Percentiles rank a stretch among this genome's conserved stretches.
phyloP scores from a whole-genome alignment of 2,888 invertebrate species.

The Unio delphinus region DNA sequence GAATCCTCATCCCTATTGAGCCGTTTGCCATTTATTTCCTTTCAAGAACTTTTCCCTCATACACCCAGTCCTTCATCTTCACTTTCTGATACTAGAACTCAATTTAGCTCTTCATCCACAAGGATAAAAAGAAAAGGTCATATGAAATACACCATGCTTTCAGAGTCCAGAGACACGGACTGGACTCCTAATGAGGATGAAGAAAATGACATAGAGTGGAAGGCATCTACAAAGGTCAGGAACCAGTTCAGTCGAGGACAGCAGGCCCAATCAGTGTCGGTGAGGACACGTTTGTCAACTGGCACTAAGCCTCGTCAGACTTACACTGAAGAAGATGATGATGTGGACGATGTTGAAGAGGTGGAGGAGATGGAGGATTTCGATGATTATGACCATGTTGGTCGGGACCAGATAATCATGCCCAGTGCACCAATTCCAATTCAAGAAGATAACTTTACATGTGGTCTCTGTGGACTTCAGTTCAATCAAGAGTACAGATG shows the following conservation, averaged over 20 bases:
- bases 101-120: slow-evolving; percentile 9
- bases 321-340: slow-evolving; percentile 25
- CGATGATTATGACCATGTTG: neutral
- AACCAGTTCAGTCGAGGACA: neutral
- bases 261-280: neutral
- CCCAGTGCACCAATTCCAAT: neutral
- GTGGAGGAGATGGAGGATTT: slow-evolving; percentile 6
- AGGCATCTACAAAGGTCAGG: neutral
- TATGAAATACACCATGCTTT: too few species aligned
- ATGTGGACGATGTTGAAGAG: slow-evolving; percentile 22
- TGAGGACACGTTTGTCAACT: slow-evolving; percentile 16
- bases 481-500: slow-evolving; percentile 33
- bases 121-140: slow-evolving; percentile 3
- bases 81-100: neutral
- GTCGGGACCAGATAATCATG: neutral
- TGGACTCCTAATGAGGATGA: slow-evolving; percentile 4
- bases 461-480: slow-evolving; percentile 31
- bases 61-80: slow-evolving; percentile 7
- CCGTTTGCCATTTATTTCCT: slow-evolving; percentile 32
- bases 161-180: neutral
- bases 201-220: neutral
- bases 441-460: slow-evolving; percentile 12
- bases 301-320: slow-evolving; percentile 20
- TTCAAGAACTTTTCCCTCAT: slow-evolving; percentile 31
- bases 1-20: slow-evolving; percentile 25